These are phyloP conservation scores for Phaethornis superciliosus DNA, from an alignment of 2,113 vertebrate species.

Conservation along the genomic window DNA sequence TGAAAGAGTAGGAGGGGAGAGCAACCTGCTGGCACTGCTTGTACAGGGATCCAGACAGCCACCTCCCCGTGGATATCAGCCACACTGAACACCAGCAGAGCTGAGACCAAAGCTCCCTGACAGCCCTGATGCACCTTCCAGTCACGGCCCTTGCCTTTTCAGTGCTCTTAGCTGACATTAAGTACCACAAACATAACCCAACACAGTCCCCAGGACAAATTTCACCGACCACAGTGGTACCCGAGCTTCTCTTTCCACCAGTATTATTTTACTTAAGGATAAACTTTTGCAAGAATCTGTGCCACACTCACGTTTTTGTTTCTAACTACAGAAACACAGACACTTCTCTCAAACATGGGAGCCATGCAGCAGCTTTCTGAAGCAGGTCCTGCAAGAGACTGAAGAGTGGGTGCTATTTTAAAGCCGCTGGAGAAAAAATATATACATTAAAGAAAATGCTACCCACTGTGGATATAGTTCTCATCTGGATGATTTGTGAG, in stretches of 20 bases:
- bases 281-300: not conserved
- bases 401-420: not conserved
- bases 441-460: not conserved
- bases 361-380: not conserved
- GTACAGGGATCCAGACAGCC: not conserved
- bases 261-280: not conserved
- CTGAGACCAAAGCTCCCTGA: rapidly evolving
- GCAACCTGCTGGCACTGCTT: not conserved
- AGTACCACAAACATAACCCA: not conserved
- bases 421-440: not conserved
- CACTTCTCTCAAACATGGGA: not conserved
- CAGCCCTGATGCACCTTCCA: not conserved
- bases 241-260: not conserved
- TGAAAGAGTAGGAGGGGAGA: not conserved
- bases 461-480: not conserved
- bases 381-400: not conserved
- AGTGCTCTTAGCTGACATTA: not conserved
- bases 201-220: rapidly evolving
- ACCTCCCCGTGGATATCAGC: too few relatives aligned
- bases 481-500: not conserved
- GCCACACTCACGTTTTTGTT: not conserved
- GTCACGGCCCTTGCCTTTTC: not conserved
- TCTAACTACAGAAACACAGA: not conserved
- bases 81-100: not conserved
- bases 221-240: not conserved